phyloP scores from a whole-genome alignment of 2,888 invertebrate species.

The Allygus modestus region DNA sequence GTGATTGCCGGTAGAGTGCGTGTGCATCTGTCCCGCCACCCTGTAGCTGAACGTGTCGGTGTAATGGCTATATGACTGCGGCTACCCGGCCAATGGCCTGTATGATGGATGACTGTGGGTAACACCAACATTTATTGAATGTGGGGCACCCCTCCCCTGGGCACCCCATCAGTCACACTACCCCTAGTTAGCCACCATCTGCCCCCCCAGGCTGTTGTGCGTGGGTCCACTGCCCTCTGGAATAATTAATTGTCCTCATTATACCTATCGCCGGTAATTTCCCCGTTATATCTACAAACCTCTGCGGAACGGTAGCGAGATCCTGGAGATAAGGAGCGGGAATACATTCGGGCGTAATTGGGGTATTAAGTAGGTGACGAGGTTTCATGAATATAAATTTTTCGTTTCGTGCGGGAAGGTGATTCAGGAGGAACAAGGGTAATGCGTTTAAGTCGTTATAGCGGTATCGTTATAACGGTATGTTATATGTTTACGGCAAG shows the following conservation, averaged over 20 bases:
- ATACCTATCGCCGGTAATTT: constrained; percentile 35
- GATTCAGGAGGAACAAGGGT: not conserved
- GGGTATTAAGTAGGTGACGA: constrained; percentile 34
- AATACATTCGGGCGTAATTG: constrained; percentile 3
- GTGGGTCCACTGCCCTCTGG: constrained; percentile 18
- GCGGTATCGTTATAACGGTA: not conserved
- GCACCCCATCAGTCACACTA: constrained; percentile 2
- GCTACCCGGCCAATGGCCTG: constrained; percentile 18
- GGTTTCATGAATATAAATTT: constrained; percentile 38
- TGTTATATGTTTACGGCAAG: not conserved
- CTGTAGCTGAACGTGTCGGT: constrained; percentile 4
- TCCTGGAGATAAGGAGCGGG: not conserved
- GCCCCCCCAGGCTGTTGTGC: constrained; percentile 14
- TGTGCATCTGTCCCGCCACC: constrained; percentile 10
- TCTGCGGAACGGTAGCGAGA: not conserved
- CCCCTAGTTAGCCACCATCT: constrained; percentile 51
- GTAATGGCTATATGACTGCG: constrained; percentile 54
- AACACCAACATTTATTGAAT: constrained; percentile 56
- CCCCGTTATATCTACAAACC: not conserved
- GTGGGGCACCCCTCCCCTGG: constrained; percentile 16
- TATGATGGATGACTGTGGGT: constrained; percentile 38
- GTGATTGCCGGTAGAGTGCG: not conserved
- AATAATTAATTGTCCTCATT: constrained; percentile 54
- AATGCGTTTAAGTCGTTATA: constrained; percentile 1
- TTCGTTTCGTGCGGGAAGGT: constrained; percentile 23